Conservation (phyloP, 2,113 vertebrate species). For the Mormyrus lacerda region DNA sequence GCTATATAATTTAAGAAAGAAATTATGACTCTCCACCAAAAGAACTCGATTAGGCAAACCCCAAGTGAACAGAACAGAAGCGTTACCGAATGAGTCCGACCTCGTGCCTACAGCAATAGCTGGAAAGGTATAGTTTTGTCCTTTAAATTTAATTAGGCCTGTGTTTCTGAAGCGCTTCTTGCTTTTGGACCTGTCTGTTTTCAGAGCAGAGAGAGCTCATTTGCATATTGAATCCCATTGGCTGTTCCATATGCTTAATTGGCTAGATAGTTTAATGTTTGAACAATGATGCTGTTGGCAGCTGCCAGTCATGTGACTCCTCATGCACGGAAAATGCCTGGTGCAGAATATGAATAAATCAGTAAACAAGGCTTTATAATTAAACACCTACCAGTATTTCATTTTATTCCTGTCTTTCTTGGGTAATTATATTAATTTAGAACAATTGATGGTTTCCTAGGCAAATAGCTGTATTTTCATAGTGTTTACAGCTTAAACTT, state of each 20-base stretch:
- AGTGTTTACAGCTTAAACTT: background rate
- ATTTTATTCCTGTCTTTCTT: background rate
- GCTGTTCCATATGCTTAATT: background rate
- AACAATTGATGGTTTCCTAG: background rate
- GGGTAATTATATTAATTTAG: background rate
- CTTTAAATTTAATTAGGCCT: slow-evolving; percentile 13
- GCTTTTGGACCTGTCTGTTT: background rate
- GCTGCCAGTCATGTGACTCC: background rate
- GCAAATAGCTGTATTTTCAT: background rate
- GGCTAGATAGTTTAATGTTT: background rate
- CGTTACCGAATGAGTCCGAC: background rate
- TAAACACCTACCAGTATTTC: background rate
- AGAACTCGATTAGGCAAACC: slow-evolving; percentile 5
- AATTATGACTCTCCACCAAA: slow-evolving; percentile 10
- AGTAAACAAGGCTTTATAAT: background rate
- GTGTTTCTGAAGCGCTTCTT: background rate
- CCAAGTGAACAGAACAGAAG: slow-evolving; percentile 1
- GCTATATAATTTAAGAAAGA: slow-evolving; percentile 11
- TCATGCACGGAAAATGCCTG: background rate
- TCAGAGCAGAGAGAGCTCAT: background rate
- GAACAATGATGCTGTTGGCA: background rate
- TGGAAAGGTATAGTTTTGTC: background rate
- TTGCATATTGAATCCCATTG: slow-evolving; percentile 2
- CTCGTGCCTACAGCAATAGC: background rate
- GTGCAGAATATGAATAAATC: background rate